phyloP scores from a whole-genome alignment of 2,888 invertebrate genomes.

The Hypolimnas misippus region DNA sequence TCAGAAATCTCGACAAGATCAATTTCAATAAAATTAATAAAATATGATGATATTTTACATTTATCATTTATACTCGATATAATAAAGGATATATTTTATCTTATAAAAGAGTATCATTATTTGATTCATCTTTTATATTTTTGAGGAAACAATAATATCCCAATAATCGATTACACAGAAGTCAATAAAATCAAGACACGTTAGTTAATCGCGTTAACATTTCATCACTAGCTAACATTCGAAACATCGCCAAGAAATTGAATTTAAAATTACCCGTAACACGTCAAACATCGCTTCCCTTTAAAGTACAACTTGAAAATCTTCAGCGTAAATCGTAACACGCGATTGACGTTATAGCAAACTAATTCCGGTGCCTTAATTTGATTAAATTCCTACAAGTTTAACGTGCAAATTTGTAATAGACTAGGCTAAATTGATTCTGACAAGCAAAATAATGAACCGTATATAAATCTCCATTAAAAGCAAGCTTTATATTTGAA shows the following conservation, averaged over 20 bases:
- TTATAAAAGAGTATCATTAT: no score
- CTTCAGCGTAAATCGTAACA: slow-evolving; percentile 37
- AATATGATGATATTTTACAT: no score
- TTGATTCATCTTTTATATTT: no score
- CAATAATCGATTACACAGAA: neutral
- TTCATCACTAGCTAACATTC: slow-evolving; percentile 15
- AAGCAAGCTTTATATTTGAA: slow-evolving; percentile 30
- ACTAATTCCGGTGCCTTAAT: slow-evolving; percentile 44
- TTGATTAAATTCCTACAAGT: slow-evolving; percentile 46
- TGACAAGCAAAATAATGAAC: slow-evolving; percentile 51
- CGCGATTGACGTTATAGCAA: slow-evolving; percentile 44
- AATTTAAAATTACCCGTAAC: slow-evolving; percentile 17
- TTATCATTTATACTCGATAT: no score
- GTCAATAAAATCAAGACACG: neutral
- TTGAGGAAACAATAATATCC: no score
- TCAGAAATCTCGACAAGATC: no score
- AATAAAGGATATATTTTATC: no score
- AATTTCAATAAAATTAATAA: no score
- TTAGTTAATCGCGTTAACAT: neutral
- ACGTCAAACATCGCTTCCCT: slow-evolving; percentile 31
- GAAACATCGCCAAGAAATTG: slow-evolving; percentile 18
- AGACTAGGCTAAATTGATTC: slow-evolving; percentile 52
- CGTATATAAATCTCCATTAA: slow-evolving; percentile 54
- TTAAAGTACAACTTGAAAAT: slow-evolving; percentile 31
- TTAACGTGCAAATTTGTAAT: slow-evolving; percentile 49